These are phyloP conservation scores for Leptobrachium leishanense DNA, from an alignment of 2,113 vertebrate genomes.

Conservation along the genomic window DNA sequence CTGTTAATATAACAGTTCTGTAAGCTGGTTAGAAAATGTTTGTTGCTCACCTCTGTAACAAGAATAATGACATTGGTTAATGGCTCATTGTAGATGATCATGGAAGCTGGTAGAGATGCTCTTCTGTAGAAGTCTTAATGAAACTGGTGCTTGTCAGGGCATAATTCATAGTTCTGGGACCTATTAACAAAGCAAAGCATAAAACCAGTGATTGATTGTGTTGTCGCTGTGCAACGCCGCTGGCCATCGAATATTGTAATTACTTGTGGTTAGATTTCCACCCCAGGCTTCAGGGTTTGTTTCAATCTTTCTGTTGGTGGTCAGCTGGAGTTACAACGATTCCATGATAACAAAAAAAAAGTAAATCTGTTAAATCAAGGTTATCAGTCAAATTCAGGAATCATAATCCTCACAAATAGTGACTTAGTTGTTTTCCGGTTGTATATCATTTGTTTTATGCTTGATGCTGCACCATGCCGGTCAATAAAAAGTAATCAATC, in stretches of 20 bases:
- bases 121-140: constrained; percentile 29
- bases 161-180: constrained; percentile 40
- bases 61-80: constrained; percentile 8
- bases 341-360: background rate
- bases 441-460: constrained; percentile 59
- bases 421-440: constrained; percentile 3
- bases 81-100: constrained; percentile 22
- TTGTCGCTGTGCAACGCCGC: constrained; percentile 63
- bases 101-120: background rate
- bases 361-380: constrained; percentile 10
- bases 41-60: constrained; percentile 8
- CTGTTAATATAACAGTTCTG: too few relatives aligned
- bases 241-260: constrained; percentile 67
- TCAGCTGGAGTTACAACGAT: background rate
- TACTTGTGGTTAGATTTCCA: constrained; percentile 63
- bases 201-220: constrained; percentile 68
- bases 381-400: constrained; percentile 33
- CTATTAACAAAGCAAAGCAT: constrained; percentile 49
- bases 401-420: constrained; percentile 29
- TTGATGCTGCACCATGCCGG: constrained; percentile 56
- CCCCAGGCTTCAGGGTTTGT: constrained; percentile 55
- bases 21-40: too few relatives aligned
- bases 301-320: background rate
- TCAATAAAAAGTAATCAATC: constrained; percentile 68
- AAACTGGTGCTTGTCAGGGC: background rate